phyloP scores from a whole-genome alignment of 2,113 vertebrate genomes.

The Hemibagrus wyckioides region DNA sequence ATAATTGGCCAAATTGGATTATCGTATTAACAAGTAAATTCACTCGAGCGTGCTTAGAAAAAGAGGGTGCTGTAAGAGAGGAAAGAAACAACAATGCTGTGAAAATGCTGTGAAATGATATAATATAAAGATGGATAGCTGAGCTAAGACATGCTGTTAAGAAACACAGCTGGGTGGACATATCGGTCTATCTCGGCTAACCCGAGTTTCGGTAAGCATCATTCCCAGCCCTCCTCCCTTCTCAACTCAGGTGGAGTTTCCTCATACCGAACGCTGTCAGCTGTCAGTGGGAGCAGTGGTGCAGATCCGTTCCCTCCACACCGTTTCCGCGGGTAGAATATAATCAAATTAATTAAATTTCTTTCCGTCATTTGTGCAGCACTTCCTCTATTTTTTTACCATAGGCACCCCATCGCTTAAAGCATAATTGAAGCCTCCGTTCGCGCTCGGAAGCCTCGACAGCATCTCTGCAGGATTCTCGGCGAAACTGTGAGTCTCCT shows the following conservation, averaged over 20 bases:
- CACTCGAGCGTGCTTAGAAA: not conserved
- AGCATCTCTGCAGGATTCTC: slow-evolving; percentile 21
- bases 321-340: slow-evolving; percentile 16
- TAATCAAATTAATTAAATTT: slow-evolving; percentile 47
- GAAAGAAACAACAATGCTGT: not conserved
- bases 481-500: slow-evolving; percentile 19
- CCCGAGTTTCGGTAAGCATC: not conserved
- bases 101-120: not conserved
- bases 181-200: slow-evolving; percentile 5
- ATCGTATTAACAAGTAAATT: not conserved
- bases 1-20: not conserved
- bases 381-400: slow-evolving; percentile 11
- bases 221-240: not conserved
- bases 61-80: not conserved
- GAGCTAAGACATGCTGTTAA: not conserved
- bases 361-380: slow-evolving; percentile 1
- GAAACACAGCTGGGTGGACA: slow-evolving; percentile 7
- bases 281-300: slow-evolving; percentile 37
- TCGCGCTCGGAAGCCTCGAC: slow-evolving; percentile 4
- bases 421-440: slow-evolving; percentile 15
- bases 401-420: slow-evolving; percentile 19
- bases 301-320: slow-evolving; percentile 19
- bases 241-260: not conserved
- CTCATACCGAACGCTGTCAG: slow-evolving; percentile 8
- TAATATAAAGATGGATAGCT: not conserved